Base-by-base conservation (phyloP, 2,888 invertebrate genomes). In the Apamea monoglypha region DNA sequence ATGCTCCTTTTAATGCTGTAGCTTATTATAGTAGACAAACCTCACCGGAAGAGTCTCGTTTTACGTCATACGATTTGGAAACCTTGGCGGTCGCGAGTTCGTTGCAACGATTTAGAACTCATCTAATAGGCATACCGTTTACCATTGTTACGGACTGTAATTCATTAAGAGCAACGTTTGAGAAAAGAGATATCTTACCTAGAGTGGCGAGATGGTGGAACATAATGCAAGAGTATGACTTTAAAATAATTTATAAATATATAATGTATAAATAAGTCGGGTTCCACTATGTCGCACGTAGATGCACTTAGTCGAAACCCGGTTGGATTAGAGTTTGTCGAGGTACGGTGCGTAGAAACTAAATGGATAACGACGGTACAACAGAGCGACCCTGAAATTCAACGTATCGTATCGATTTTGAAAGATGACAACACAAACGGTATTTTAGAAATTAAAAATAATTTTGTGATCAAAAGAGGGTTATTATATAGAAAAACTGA, bases 401-500 rank as follows among this genome's bases (percentile, higher is more conserved):
- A 68, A 47, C 68, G 68, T 18, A 47, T 68, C 8, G 12, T 68
- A 29, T n/a, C 47, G 18, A 47, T 68, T 14, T 47, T 47, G 10
- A 68, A 68, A 29, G 47, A 68, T 29, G 44, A 68, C 0, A 14
- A 67, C 6, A 67, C 47, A 14, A 47, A 68, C 68, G 18, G n/a
- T 47, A 47, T 47, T 14, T 47, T 47, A 14, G 47, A 47, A 47
- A 47, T 47, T 47, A 47, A 47, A 74, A 81, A 44, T 5, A 77
- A 81, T 61, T 81, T 50, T 67, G n/a, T 53, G 8, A 5, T 78
- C 3, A 75, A 81, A 75, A 59, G 18, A 0, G n/a, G n/a, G 12
- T 12, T 47, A 32, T 25, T 78, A 4, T 79, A 53, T 50, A 36
- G 76, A 18, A 53, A 36, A 16, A 76, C 72, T 5, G 47, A 40